Base-by-base conservation (phyloP, 2,888 invertebrate genomes). In the Dolichopus griseipennis region DNA sequence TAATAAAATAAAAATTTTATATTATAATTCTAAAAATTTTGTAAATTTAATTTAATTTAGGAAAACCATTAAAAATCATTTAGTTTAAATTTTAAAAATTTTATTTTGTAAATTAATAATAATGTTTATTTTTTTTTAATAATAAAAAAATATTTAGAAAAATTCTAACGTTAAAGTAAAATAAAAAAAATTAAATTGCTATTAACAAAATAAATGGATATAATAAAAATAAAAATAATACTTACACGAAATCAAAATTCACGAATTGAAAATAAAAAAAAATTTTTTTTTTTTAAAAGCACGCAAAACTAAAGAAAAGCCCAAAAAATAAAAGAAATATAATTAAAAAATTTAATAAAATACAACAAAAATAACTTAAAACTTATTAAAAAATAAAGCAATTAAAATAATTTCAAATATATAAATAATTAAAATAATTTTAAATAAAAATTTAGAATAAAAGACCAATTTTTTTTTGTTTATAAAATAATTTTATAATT, bases 381-480 rank as follows among this genome's bases (percentile, higher is more conserved):
- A 63, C 22, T 66, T 18, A 21, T 65, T 34, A 27, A 27, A 27
- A 27, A 27, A 27, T 41, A 15, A 64, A 66, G 22, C 62, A 68
- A 21, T 61, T 52, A 61, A 71, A 64, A 65, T 43, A 37, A 66
- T 62, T 41, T 43, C 43, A 66, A 62, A 66, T 22, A 65, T 34
- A 22, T 62, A 41, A 68, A 64, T 65, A 68, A 67, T 37, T 61
- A 64, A 62, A 69, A 66, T 68, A 68, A 71, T 66, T 65, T 61
- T 67, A 62, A 22, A 65, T 61, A 67, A 61, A n/a, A 37, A 21
- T 43, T 52, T 43, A 66, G 66, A 64, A 68, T 9, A 64, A 68
- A 68, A 52, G 9, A 73, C 74, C 71, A 20, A 67, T 71, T 66
- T 70, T 73, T 27, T 27, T 62, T 74, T 72, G 72, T 75, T 74